These are phyloP conservation scores for Pagrus major DNA, from an alignment of 2,113 vertebrate genomes.

Conservation along the genomic window DNA sequence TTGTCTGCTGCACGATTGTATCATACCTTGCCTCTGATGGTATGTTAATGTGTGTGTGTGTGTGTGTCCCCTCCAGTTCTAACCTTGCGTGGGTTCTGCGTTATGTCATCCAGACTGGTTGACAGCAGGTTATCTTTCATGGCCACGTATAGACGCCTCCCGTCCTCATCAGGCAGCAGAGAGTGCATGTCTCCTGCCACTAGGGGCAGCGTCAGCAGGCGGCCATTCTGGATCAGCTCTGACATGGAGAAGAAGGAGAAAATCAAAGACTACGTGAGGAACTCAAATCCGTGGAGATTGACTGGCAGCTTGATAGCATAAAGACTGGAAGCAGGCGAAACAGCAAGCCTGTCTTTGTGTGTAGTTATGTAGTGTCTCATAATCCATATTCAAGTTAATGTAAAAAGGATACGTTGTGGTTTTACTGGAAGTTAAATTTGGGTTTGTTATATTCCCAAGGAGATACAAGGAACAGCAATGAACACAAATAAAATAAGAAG, in stretches of 20 bases:
- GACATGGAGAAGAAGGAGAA: background rate
- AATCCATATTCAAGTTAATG: too few species aligned
- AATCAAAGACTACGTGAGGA: background rate
- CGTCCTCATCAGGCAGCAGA: constrained; percentile 83
- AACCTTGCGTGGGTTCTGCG: constrained; percentile 84
- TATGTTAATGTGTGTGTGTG: constrained; percentile 22
- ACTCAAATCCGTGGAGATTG: background rate
- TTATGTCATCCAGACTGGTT: constrained; percentile 86
- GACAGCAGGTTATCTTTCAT: constrained; percentile 86
- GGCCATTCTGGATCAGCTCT: constrained; percentile 85
- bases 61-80: constrained; percentile 29
- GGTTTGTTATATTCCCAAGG: too few species aligned
- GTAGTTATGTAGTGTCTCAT: too few species aligned
- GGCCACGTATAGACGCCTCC: constrained; percentile 83
- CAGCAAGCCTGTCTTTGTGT: too few species aligned
- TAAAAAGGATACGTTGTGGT: background rate
- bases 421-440: background rate
- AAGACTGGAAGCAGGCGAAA: too few species aligned
- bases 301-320: background rate
- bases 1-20: background rate
- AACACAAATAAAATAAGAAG: background rate
- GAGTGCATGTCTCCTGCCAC: constrained; percentile 83
- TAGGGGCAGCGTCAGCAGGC: constrained; percentile 82
- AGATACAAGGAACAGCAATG: background rate
- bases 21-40: background rate